Evolutionary conservation across 2,888 invertebrate genomes (phyloP), one percentile per base, ranked within the genome.

Genomic region (Hesperia comma): DNA sequence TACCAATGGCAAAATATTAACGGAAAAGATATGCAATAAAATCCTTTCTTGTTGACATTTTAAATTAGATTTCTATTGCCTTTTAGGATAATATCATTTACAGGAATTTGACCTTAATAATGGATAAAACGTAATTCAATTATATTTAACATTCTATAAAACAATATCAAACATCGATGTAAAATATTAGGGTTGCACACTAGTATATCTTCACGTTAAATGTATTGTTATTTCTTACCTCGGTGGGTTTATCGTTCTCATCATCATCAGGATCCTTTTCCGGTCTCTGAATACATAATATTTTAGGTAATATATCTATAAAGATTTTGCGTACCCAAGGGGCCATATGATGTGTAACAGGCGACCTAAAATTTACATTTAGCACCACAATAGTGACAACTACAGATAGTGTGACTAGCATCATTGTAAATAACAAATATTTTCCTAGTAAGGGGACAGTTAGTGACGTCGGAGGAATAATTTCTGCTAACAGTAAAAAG

Each of bases 371-470:
- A 93, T 98, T 98, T 81, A 98, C 97, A 89, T 98, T 98, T 81
- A 98, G 94, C 87, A 98, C 98, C 80, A 97, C 97, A 88, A 98
- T 98, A 80, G 98, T 98, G 82, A 98, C 97, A 76, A 98, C 97
- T 81, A 98, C 98, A 73, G 98, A 98, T 75, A 98, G 93, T 73
- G 98, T 98, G 81, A 98, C 98, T 82, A 98, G 94, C 92, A 98
- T 96, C 98, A 98, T 98, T 75, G 98, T 98, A 92, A 98, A 98
- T 77, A 98, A 94, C 77, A 98, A 94, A 93, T 98, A 98, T 93
- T 97, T 97, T 79, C 98, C 98, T 81, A 98, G 93, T 74, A 98
- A 93, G 73, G 98, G 98, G 77, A 98, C 97, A 74, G 98, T 98
- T 76, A 98, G 93, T 76, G 98, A 98, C 74, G 98, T 98, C 63